Evolutionary conservation across 2,113 vertebrate species (phyloP), one percentile per base, ranked within the genome.

Genomic region (Gambusia holbrooki): DNA sequence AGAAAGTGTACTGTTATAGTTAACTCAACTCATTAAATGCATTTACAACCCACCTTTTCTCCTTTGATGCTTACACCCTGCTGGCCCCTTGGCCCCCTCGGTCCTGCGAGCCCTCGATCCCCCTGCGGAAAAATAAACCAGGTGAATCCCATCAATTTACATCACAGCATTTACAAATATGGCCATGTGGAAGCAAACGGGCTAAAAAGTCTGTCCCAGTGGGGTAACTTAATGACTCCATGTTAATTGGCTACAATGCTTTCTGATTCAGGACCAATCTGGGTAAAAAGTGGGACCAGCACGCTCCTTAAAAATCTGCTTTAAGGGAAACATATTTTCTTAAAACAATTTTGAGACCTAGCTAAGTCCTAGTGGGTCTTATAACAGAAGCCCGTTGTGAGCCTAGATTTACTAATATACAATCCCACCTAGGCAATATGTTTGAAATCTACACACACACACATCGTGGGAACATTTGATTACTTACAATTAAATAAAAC

Each of bases 41-140:
- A 89, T 93, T 93, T 94, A 93, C 60, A 85, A 81, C 94, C 92
- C 63, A 97, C 97, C 96, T 93, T 96, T 85, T 97, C 95, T 92
- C 96, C 97, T 94, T 97, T 96, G 88, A 95, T 95, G 90, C 95
- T 94, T 74, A 80, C 88, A 40, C 96, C 97, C 88, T 95, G 92
- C 88, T 94, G 95, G 83, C 96, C 96, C 81, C 88, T 88, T 48
- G 92, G 85, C 68, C 96, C 96, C 88, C 94, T 97, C 29, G 93
- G 94, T 66, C 94, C 96, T 66, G 94, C 93, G 81, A 96, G 95
- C 68, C 96, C 96, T 64, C 95, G 95, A 6, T 97, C 96, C 74
- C 95, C 96, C 96, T 96, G 84, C 61, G 81, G 78, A 86, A 79
- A 62, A 90, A 42, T 15, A 92, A 92, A 85, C 33, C 71, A 88